Evolutionary conservation across 2,797 vertebrate species (phyloP), one percentile per base, ranked within the genome.

Genomic region (Ceryle rudis): DNA sequence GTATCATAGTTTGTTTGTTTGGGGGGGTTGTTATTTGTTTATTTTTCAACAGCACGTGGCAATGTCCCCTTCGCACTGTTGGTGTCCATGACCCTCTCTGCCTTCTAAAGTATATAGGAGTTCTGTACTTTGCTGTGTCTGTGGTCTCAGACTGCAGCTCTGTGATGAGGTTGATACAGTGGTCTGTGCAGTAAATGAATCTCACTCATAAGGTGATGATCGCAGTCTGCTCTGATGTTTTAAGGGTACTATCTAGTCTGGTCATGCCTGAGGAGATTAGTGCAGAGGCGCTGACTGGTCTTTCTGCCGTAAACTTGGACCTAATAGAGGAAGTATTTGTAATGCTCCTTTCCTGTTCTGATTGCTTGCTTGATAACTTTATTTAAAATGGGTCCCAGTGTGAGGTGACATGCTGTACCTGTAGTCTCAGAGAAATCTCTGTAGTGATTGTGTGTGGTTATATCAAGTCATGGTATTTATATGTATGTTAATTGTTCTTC

Each of bases 201-300:
- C 25, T 90, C 18, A 4, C 29, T 84, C 35, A 2, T 51, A 29
- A 65, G 9, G 5, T 81, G 47, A 35, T 39, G 16, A 25, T 71
- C 25, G 83, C 18, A 2, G 81, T 72, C 54, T 80, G 72, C 84
- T 69, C 54, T 80, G 72, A 51, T 6, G 26, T n/a, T 5, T 64
- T 67, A 37, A 70, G 61, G 29, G 42, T 87, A 6, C 19, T 35
- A 0, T 15, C 23, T 42, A 62, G 16, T 65, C 19, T 83, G 69
- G 16, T 2, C 81, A 28, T 83, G 31, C 10, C 6, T 77, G 17
- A 8, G 26, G 37, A 64, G 15, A n/a, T 7, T 3, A 52, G 28
- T 28, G 29, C 0, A 1, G 19, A 37, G n/a, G 8, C 58, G 13
- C 42, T 5, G 8, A 11, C 19, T 0, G 1, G 31, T 83, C 33